phyloP scores from a whole-genome alignment of 30 jellyfish, hydroid and myxozoan genomes.

The Cassiopea xamachana region DNA sequence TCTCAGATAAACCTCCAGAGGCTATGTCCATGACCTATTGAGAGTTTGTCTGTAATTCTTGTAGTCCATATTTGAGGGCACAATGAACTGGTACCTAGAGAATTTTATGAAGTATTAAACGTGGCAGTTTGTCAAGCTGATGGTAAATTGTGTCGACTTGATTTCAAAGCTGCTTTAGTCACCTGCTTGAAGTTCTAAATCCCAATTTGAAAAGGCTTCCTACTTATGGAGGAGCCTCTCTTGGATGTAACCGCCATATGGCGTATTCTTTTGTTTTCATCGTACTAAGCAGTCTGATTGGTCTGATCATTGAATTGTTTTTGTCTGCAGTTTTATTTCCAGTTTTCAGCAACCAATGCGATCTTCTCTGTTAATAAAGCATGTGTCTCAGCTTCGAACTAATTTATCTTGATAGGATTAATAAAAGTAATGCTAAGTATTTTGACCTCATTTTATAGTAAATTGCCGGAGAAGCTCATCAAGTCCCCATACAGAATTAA shows the following conservation, averaged over 20 bases:
- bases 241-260: neutral
- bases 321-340: constrained; percentile 9
- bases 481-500: neutral
- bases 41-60: too few relatives aligned
- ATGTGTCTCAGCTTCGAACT: constrained; percentile 42
- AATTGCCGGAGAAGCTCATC: neutral
- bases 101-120: too few relatives aligned
- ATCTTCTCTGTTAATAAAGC: constrained; percentile 3
- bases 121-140: too few relatives aligned
- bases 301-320: constrained; percentile 5
- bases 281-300: constrained; percentile 9
- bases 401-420: constrained; percentile 31
- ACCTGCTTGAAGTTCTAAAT: too few relatives aligned
- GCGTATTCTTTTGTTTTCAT: constrained; percentile 13
- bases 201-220: too few relatives aligned
- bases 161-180: too few relatives aligned
- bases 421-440: constrained; percentile 17
- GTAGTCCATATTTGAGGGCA: too few relatives aligned
- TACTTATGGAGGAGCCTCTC: neutral
- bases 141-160: too few relatives aligned
- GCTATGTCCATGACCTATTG: too few relatives aligned
- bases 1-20: too few relatives aligned
- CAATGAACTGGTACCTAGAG: too few relatives aligned
- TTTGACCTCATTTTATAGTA: constrained; percentile 42
- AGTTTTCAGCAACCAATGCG: constrained; percentile 12